phyloP scores from a whole-genome alignment of 2,113 vertebrate genomes.

The Podilymbus podiceps region DNA sequence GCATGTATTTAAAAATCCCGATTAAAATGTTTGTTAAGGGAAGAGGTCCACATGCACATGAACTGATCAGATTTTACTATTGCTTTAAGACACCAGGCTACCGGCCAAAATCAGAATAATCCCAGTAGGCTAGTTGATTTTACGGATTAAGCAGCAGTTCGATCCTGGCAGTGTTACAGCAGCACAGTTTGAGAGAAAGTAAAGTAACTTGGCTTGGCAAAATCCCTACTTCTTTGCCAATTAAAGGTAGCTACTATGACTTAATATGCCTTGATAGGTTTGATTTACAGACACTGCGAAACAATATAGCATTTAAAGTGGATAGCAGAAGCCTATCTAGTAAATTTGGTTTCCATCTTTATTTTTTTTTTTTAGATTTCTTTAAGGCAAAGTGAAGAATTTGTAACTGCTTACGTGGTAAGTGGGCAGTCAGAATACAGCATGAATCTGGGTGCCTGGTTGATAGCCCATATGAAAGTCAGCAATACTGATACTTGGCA shows the following conservation, averaged over 20 bases:
- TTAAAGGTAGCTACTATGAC: not conserved
- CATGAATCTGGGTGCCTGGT: not conserved
- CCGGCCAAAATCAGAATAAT: not conserved
- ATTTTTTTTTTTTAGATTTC: not conserved
- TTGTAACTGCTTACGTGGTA: not conserved
- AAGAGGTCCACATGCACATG: not conserved
- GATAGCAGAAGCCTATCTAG: not conserved
- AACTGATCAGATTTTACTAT: not conserved
- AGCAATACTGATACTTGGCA: not conserved
- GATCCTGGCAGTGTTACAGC: not conserved
- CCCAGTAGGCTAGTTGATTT: not conserved
- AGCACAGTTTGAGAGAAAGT: not conserved
- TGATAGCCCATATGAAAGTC: not conserved
- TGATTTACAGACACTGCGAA: not conserved
- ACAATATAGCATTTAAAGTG: not conserved
- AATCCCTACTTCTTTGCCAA: not conserved
- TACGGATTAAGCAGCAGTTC: not conserved
- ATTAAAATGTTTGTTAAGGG: not conserved
- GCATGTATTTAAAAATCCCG: not conserved
- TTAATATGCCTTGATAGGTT: not conserved
- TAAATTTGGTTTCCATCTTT: not conserved
- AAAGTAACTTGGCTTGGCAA: constrained; percentile 6
- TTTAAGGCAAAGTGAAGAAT: not conserved
- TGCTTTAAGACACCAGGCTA: not conserved
- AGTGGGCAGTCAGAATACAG: not conserved